Evolutionary conservation across 30 jellyfish, hydroid and myxozoan genomes (phyloP).

Genomic region (Pelagia noctiluca): DNA sequence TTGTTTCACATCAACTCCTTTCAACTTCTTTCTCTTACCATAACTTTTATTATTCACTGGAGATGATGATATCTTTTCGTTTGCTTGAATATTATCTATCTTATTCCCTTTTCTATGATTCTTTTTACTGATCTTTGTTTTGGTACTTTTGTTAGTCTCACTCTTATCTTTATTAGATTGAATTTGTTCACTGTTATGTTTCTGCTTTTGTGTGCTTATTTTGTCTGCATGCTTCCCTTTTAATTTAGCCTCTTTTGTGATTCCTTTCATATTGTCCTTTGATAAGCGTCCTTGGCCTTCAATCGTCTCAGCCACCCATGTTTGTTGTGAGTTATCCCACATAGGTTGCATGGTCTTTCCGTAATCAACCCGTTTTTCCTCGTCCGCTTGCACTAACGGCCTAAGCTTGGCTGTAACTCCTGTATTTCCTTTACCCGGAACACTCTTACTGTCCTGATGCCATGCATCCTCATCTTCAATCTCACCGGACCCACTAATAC

Average conservation of each 20-base stretch:
- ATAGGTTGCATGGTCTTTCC: slow-evolving; percentile 9
- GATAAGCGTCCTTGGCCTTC: slow-evolving; percentile 2
- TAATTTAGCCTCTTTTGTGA: neutral
- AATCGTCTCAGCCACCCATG: neutral
- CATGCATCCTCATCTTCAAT: too few species aligned
- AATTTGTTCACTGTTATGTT: neutral
- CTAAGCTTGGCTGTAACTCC: too few species aligned
- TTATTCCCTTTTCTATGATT: neutral
- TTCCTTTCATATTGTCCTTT: neutral
- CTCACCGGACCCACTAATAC: too few species aligned
- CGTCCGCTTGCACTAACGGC: neutral
- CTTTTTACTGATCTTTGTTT: too few species aligned
- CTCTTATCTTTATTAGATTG: too few species aligned
- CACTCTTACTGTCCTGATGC: too few species aligned
- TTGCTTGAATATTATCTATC: neutral
- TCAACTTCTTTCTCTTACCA: neutral
- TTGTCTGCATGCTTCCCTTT: neutral
- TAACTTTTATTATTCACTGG: neutral
- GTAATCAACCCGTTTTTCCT: neutral
- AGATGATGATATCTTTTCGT: neutral
- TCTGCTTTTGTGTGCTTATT: neutral
- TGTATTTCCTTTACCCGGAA: too few species aligned
- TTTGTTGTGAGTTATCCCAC: slow-evolving; percentile 3
- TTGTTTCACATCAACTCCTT: neutral
- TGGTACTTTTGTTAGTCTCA: too few species aligned